phyloP scores from a whole-genome alignment of 2,888 invertebrate species.

The Apodemia duryi region DNA sequence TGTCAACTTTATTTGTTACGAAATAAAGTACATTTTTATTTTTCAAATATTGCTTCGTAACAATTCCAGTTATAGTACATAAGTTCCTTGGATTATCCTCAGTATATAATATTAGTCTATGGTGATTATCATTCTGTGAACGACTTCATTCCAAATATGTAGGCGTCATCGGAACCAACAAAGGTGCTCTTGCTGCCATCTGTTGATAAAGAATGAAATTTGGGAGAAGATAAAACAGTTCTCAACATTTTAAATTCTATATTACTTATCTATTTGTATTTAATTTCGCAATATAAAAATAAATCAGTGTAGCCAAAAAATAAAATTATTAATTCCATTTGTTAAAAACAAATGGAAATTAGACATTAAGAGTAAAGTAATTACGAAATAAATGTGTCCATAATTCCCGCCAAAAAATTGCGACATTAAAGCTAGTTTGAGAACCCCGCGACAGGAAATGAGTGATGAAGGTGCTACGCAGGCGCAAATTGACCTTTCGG shows the following conservation, averaged over 20 bases:
- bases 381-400: conserved; percentile 29
- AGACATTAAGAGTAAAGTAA: neutral
- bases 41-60: no score
- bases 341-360: neutral
- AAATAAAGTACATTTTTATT: no score
- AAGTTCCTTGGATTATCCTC: no score
- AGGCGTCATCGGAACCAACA: conserved; percentile 13
- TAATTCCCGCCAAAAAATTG: conserved; percentile 56
- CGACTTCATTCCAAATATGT: neutral
- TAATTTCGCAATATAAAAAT: neutral
- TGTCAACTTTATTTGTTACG: no score
- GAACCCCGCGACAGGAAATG: conserved; percentile 78
- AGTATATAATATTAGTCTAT: no score
- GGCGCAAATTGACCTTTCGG: conserved; percentile 87
- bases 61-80: no score
- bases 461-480: conserved; percentile 82
- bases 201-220: neutral
- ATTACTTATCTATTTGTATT: neutral
- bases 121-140: no score
- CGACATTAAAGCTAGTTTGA: conserved; percentile 63
- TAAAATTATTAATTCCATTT: neutral
- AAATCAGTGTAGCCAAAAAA: neutral
- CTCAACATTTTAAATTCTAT: neutral
- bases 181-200: neutral
- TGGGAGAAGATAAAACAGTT: neutral